These are phyloP conservation scores for Agrochola lota DNA, from an alignment of 2,888 invertebrate genomes.

Conservation along the genomic window DNA sequence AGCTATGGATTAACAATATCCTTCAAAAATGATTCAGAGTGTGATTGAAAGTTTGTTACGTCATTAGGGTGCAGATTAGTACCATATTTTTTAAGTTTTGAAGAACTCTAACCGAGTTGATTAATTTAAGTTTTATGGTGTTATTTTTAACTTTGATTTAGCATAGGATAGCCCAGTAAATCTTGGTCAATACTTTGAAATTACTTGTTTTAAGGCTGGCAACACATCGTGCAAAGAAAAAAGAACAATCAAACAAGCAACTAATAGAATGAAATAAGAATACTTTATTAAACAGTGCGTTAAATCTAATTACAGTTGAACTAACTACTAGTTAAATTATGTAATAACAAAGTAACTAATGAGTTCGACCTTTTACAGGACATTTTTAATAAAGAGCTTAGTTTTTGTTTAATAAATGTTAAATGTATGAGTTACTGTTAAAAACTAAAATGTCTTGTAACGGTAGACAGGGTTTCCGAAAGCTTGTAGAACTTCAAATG, in stretches of 20 bases:
- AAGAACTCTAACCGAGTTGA: too few relatives aligned
- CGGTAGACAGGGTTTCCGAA: conserved; percentile 2
- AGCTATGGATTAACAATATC: too few relatives aligned
- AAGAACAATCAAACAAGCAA: conserved; percentile 45
- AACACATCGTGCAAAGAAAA: conserved; percentile 45
- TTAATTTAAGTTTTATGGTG: too few relatives aligned
- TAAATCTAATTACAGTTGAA: conserved; percentile 28
- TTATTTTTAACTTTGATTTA: too few relatives aligned
- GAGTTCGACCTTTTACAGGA: background rate
- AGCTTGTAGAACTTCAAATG: background rate
- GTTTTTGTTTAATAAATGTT: background rate
- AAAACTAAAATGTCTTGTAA: conserved; percentile 3
- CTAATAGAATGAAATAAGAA: conserved; percentile 41
- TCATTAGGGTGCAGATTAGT: too few relatives aligned
- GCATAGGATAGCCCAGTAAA: too few relatives aligned
- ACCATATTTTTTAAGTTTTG: too few relatives aligned
- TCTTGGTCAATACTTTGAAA: too few relatives aligned
- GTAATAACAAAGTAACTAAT: conserved; percentile 1
- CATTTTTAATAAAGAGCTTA: conserved; percentile 17
- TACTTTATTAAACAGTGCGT: conserved; percentile 59
- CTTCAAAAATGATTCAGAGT: too few relatives aligned
- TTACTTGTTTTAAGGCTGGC: conserved; percentile 49
- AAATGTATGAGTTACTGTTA: background rate
- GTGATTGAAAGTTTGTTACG: too few relatives aligned
- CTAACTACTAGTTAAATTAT: conserved; percentile 20